Evolutionary conservation across 2,888 invertebrate species (phyloP).

Genomic region (Metacarcinus magister): DNA sequence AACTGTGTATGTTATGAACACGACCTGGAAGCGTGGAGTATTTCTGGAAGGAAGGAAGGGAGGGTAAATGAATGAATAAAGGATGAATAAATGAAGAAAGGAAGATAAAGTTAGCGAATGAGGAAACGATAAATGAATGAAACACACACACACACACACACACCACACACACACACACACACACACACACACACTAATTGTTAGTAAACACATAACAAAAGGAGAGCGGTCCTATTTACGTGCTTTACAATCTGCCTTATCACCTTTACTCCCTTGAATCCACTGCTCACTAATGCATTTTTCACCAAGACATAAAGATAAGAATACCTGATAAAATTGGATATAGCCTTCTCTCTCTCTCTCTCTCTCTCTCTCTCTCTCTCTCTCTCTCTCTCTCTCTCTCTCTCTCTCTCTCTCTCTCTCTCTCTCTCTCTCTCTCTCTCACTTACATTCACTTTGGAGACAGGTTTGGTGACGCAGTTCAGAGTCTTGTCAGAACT

Average conservation of each 20-base stretch:
- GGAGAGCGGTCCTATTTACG: not conserved
- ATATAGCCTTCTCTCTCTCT: not conserved
- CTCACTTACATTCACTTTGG: not conserved
- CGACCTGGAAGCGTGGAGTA: conserved; percentile 62
- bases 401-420: conserved; percentile 10
- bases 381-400: not conserved
- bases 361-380: not conserved
- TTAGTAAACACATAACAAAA: not conserved
- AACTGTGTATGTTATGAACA: not conserved
- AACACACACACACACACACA: not conserved
- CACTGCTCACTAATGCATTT: not conserved
- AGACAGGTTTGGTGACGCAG: not conserved
- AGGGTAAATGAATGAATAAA: not conserved
- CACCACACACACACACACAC: not conserved
- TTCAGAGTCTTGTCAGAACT: not conserved
- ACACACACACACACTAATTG: not conserved
- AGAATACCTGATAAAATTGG: not conserved
- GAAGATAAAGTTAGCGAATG: not conserved
- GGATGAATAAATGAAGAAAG: not conserved
- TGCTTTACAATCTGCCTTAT: not conserved
- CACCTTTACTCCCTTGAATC: not conserved
- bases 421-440: not conserved
- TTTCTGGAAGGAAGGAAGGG: conserved; percentile 59
- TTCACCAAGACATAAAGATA: not conserved
- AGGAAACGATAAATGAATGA: not conserved